phyloP scores from a whole-genome alignment of 1,140 invertebrate species.

The Bombus soroeensis region DNA sequence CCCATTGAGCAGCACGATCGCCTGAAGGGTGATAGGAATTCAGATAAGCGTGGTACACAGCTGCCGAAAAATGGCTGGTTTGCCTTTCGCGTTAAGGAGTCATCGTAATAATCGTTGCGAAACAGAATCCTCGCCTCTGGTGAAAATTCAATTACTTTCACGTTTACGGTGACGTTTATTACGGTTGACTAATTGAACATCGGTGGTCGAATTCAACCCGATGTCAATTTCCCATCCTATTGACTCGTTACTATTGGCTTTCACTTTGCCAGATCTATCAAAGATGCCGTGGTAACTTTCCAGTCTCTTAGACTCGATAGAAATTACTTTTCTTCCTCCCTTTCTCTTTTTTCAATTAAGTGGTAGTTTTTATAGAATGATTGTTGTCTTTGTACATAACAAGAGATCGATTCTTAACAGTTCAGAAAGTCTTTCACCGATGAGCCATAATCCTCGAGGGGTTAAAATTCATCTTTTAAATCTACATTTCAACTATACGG shows the following conservation, averaged over 20 bases:
- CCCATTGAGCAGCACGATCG: too few species aligned
- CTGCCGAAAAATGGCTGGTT: neutral
- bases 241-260: too few species aligned
- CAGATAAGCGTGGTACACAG: too few species aligned
- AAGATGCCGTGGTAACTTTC: neutral
- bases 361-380: neutral
- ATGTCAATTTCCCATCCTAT: neutral
- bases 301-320: neutral
- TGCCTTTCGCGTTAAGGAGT: neutral
- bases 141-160: constrained; percentile 1
- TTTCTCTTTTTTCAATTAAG: neutral
- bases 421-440: too few species aligned
- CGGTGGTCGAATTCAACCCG: neutral
- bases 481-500: too few species aligned
- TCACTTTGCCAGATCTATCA: neutral
- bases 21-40: neutral
- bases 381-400: neutral
- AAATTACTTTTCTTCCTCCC: neutral
- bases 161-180: constrained; percentile 8
- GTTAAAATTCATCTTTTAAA: too few species aligned
- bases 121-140: neutral
- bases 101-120: constrained; percentile 6
- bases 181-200: neutral
- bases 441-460: too few species aligned
- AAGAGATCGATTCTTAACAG: too few species aligned